Conservation (phyloP, 2,888 invertebrate genomes). For the Seira musarum region DNA sequence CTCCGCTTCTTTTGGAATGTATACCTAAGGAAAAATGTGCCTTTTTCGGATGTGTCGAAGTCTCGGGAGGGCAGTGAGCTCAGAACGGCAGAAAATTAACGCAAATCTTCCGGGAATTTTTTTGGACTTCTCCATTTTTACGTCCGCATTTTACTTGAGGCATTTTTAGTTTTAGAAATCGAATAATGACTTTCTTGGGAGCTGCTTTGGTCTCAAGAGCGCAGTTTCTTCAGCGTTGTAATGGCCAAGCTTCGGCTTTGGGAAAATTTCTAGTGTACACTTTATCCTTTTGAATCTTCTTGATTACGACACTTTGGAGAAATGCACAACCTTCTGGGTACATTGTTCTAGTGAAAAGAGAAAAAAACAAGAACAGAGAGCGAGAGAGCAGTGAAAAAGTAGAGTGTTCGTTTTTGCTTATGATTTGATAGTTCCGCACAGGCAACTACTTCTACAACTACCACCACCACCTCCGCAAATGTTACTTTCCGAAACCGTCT, state of each 20-base stretch:
- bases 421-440: conserved; percentile 55
- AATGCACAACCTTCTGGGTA: conserved; percentile 64
- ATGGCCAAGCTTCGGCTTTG: conserved; percentile 69
- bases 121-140: conserved; percentile 66
- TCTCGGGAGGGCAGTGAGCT: conserved; percentile 81
- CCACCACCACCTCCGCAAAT: conserved; percentile 31
- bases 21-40: conserved; percentile 62
- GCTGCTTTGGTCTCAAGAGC: conserved; percentile 67
- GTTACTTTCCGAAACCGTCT: background rate
- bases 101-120: conserved; percentile 72
- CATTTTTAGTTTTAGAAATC: conserved; percentile 71
- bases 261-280: conserved; percentile 69
- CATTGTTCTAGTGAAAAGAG: conserved; percentile 20
- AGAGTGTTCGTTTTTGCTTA: conserved; percentile 42
- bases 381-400: background rate
- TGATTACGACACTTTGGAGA: conserved; percentile 70
- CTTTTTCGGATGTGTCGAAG: conserved; percentile 70
- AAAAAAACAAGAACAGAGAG: conserved; percentile 9
- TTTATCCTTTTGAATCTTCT: conserved; percentile 70
- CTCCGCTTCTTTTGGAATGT: conserved; percentile 28
- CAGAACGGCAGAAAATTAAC: conserved; percentile 86
- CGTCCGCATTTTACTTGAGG: conserved; percentile 69
- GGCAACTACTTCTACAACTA: background rate
- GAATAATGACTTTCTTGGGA: conserved; percentile 71
- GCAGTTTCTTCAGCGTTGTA: conserved; percentile 70